Percentiles rank a stretch among this genome's conserved stretches.
Conservation (phyloP, 2,113 vertebrate genomes). For the Percina caprodes region DNA sequence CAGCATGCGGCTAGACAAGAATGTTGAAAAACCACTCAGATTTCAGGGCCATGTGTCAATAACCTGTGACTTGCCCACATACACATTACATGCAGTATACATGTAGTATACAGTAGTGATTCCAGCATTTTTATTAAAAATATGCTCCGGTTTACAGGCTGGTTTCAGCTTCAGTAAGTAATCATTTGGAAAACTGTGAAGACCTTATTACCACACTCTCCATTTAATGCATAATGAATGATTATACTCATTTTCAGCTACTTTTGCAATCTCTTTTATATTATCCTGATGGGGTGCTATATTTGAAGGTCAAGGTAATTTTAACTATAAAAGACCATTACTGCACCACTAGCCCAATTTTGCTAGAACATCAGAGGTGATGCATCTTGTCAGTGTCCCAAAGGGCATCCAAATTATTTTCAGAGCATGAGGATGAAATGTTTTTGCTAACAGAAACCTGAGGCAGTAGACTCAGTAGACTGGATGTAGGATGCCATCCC, state of each 20-base stretch:
- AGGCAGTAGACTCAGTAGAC: not conserved
- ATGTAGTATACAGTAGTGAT: not conserved
- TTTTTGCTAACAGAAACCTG: not conserved
- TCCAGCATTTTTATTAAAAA: not conserved
- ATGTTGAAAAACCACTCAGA: not conserved
- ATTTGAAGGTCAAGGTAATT: slow-evolving; percentile 2
- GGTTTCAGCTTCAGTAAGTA: not conserved
- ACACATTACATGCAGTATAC: not conserved
- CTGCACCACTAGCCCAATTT: not conserved
- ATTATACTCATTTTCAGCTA: not conserved
- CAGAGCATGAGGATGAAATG: not conserved
- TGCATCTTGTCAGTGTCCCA: slow-evolving; percentile 11
- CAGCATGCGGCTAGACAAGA: not conserved
- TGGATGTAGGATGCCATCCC: no score
- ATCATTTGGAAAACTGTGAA: not conserved
- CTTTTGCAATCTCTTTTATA: not conserved
- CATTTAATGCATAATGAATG: not conserved
- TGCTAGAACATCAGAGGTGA: not conserved
- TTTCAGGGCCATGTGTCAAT: not conserved
- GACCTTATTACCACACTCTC: no score
- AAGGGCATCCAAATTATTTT: slow-evolving; percentile 1
- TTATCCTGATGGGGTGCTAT: not conserved
- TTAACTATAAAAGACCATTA: slow-evolving; percentile 16
- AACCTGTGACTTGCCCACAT: not conserved
- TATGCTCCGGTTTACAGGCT: not conserved